phyloP scores from a whole-genome alignment of 1,140 invertebrate species.

The Drosophila kanapiae region DNA sequence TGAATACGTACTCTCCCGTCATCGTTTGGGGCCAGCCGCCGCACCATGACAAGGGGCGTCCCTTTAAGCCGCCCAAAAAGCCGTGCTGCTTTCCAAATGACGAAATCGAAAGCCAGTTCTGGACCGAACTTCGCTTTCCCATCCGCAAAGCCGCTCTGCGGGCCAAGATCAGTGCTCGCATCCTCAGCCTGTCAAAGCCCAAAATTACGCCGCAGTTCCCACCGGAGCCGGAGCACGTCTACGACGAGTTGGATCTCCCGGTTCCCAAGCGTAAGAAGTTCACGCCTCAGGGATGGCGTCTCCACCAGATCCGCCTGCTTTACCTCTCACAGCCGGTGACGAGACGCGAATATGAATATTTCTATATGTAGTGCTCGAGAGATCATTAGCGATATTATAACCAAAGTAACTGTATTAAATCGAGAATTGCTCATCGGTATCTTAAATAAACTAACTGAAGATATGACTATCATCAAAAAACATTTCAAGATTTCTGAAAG shows the following conservation, averaged over 20 bases:
- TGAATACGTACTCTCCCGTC: constrained; percentile 49
- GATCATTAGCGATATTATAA: background rate
- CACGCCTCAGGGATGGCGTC: constrained; percentile 63
- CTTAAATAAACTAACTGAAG: background rate
- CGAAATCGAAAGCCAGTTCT: constrained; percentile 65
- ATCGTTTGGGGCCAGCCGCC: constrained; percentile 68
- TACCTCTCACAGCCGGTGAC: constrained; percentile 69
- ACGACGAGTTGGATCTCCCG: constrained; percentile 14
- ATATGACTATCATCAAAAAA: background rate
- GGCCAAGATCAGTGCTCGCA: constrained; percentile 59
- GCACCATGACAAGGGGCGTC: constrained; percentile 61
- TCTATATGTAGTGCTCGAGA: constrained; percentile 48
- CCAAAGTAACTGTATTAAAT: constrained; percentile 8
- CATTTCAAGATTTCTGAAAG: background rate
- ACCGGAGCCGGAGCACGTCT: constrained; percentile 48
- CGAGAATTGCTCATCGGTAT: background rate
- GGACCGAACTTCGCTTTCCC: constrained; percentile 66
- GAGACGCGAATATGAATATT: constrained; percentile 63
- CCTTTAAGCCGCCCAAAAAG: constrained; percentile 39
- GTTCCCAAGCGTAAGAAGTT: constrained; percentile 63
- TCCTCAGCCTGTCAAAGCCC: constrained; percentile 62
- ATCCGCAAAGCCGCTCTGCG: constrained; percentile 51
- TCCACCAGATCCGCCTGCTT: constrained; percentile 69
- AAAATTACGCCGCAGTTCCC: constrained; percentile 52
- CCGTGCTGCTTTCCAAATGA: constrained; percentile 66